Percentiles rank a stretch among this genome's conserved stretches.
These are phyloP conservation scores for Harpagifer antarcticus DNA, from an alignment of 2,797 vertebrate species.

Conservation along the genomic window DNA sequence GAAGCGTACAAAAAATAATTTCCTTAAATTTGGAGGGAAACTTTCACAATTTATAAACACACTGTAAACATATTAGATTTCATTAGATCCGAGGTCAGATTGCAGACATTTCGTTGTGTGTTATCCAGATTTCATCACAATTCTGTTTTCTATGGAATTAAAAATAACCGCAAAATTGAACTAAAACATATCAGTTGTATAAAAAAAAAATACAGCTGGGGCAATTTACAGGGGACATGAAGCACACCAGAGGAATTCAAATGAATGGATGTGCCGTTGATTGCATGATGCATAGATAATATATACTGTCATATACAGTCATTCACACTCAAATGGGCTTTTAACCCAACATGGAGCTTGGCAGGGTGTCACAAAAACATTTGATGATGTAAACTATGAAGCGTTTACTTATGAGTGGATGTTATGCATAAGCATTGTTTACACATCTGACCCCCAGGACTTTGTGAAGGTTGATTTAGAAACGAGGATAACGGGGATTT, in stretches of 20 bases:
- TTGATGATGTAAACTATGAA: too few species aligned
- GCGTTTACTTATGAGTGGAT: background rate
- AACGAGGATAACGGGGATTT: background rate
- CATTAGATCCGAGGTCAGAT: slow-evolving; percentile 5
- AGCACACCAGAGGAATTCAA: background rate
- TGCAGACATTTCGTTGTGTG: background rate
- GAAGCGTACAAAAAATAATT: slow-evolving; percentile 55
- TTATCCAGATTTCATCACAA: background rate
- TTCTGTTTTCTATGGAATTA: background rate
- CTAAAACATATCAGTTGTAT: background rate
- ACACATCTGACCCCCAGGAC: slow-evolving; percentile 6
- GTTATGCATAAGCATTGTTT: background rate
- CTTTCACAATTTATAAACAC: slow-evolving; percentile 19
- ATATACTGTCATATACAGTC: background rate
- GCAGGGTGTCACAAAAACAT: too few species aligned
- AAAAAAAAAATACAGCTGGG: background rate
- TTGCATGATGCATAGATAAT: background rate
- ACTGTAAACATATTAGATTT: slow-evolving; percentile 53
- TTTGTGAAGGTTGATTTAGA: background rate
- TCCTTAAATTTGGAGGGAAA: slow-evolving; percentile 46
- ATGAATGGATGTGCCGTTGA: background rate
- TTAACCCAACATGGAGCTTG: too few species aligned
- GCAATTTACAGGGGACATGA: background rate
- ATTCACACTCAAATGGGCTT: background rate
- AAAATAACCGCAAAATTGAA: background rate